Conservation (phyloP, 2,113 vertebrate species). For the Cettia cetti region DNA sequence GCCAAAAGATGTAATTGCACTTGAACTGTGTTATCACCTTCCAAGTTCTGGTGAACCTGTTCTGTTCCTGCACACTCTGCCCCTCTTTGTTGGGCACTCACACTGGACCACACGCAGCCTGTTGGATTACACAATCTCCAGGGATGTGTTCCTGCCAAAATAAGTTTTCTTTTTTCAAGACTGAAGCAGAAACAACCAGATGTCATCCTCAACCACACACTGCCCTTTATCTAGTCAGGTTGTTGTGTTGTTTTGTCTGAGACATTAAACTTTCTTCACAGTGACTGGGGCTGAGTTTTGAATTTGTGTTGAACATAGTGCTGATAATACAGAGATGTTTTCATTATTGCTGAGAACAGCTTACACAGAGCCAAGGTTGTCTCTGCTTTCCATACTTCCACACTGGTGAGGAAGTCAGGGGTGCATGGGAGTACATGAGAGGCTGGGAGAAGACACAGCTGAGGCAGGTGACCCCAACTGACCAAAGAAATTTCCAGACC, state of each 20-base stretch:
- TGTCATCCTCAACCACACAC: rapidly evolving
- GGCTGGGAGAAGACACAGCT: neutral
- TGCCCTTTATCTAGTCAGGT: too few relatives aligned
- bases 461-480: neutral
- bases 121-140: neutral
- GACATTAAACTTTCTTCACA: neutral
- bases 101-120: neutral
- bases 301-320: neutral
- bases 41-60: neutral
- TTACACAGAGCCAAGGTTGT: neutral
- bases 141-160: neutral
- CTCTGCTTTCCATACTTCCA: neutral
- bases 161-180: neutral
- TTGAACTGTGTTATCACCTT: neutral
- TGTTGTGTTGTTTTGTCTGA: neutral
- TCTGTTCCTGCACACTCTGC: neutral
- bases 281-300: neutral
- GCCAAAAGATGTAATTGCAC: neutral
- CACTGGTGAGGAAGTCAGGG: rapidly evolving
- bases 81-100: neutral
- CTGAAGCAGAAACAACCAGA: neutral
- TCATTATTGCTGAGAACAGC: neutral
- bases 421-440: neutral
- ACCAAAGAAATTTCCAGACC: neutral
- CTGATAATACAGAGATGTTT: neutral